Evolutionary conservation across 2,113 vertebrate species (phyloP).

Genomic region (Microcebus lehilahytsara): DNA sequence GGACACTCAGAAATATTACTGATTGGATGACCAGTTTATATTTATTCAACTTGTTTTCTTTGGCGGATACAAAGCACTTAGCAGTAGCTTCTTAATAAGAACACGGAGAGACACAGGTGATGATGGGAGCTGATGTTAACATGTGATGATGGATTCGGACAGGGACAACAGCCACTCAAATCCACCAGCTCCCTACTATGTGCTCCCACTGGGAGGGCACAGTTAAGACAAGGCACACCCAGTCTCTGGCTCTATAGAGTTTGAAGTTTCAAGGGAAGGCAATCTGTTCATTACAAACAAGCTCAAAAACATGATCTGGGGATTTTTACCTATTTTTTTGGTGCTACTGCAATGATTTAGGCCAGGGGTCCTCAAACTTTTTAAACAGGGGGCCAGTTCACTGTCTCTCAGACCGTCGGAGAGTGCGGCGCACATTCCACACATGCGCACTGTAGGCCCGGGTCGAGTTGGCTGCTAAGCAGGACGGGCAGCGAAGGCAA

Average conservation of each 20-base stretch:
- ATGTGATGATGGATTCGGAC: neutral
- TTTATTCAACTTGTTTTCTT: neutral
- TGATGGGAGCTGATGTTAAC: neutral
- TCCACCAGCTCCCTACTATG: fast-evolving
- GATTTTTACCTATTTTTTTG: neutral
- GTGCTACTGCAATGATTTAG: neutral
- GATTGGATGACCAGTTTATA: neutral
- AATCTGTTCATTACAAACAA: neutral
- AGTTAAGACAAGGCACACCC: neutral
- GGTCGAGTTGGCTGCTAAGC: too few relatives aligned
- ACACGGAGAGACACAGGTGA: fast-evolving
- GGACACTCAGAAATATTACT: too few relatives aligned
- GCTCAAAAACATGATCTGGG: neutral
- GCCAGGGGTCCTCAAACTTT: too few relatives aligned
- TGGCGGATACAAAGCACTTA: neutral
- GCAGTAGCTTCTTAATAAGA: neutral
- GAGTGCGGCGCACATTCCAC: too few relatives aligned
- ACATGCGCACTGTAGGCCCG: too few relatives aligned
- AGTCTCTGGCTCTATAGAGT: neutral
- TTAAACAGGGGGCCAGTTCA: too few relatives aligned
- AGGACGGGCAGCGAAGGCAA: too few relatives aligned
- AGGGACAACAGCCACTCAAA: neutral
- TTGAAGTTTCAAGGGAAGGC: neutral
- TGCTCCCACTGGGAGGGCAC: fast-evolving
- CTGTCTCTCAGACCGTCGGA: too few relatives aligned